phyloP scores from a whole-genome alignment of 2,113 vertebrate genomes.

The Mixornis gularis region DNA sequence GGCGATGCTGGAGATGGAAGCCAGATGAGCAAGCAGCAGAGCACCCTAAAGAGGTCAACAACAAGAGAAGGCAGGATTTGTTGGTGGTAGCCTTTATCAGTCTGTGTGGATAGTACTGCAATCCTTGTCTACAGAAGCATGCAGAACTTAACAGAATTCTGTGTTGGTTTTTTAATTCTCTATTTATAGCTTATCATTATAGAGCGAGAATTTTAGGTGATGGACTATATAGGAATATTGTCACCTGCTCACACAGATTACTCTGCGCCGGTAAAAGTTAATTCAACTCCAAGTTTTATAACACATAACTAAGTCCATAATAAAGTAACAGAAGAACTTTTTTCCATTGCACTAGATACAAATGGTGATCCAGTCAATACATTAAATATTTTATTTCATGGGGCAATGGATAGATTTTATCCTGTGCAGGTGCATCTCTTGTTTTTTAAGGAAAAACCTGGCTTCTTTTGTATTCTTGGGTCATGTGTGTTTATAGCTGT shows the following conservation, averaged over 20 bases:
- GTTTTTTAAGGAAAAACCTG: neutral
- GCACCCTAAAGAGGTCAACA: neutral
- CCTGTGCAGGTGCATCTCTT: neutral
- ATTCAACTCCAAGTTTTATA: neutral
- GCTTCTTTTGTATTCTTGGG: neutral
- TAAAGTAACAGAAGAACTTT: neutral
- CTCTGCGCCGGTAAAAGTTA: neutral
- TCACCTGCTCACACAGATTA: neutral
- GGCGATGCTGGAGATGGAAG: neutral
- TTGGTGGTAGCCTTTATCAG: neutral
- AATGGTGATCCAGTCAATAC: neutral
- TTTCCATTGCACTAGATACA: neutral
- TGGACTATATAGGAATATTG: neutral
- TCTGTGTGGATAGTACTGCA: neutral
- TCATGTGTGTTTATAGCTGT: neutral
- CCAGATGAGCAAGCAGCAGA: neutral
- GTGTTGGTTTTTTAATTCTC: fast-evolving
- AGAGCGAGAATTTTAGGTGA: neutral
- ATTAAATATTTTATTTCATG: neutral
- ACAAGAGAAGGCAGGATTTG: neutral
- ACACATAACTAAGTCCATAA: neutral
- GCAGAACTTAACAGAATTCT: neutral
- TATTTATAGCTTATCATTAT: neutral
- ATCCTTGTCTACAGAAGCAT: neutral
- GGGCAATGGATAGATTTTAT: neutral